Evolutionary conservation across 2,797 vertebrate species (phyloP), one percentile per base, ranked within the genome.

Genomic region (Columba guinea): DNA sequence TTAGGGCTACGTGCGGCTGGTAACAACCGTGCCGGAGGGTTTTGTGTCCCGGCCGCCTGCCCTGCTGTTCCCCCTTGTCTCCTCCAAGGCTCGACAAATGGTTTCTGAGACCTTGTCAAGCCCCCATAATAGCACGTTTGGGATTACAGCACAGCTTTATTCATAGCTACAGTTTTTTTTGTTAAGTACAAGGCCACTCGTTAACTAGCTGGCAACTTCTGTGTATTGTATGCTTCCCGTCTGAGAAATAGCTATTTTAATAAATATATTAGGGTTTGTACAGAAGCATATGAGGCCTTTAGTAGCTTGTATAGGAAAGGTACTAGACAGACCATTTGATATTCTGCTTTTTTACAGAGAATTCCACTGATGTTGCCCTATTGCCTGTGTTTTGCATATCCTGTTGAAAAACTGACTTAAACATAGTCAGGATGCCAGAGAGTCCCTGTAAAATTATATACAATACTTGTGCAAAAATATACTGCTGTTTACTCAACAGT

Each of bases 41-140:
- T 94, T 93, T 94, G 87, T 95, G 78, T 94, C 75, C 76, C 60
- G 73, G 32, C 89, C 73, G 63, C 59, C 78, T 55, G 55, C 74
- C 96, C 75, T 93, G 93, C 91, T 95, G 89, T 89, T 95, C 78
- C 80, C 78, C 67, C 71, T 89, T 87, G 59, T 95, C 84, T 87
- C 28, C 60, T 92, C 60, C 1, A 8, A 89, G 64, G 71, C 82
- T 87, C 84, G 60, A 71, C 94, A 91, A 94, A 92, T 87, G 87
- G 71, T 83, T 96, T 90, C 60, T 56, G 84, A 94, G 95, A 95
- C 87, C 82, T 77, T 89, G 93, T 92, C 91, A 89, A 89, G 82
- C 28, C 60, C 35, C 56, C 26, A 39, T 94, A 93, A 93, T 80
- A 77, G 94, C 64, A 64, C n/a, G 1, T 89, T 79, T 77, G 64